Percentiles rank a stretch among this genome's conserved stretches.
Conservation (phyloP, 2,797 vertebrate species). For the Chiloscyllium punctatum region DNA sequence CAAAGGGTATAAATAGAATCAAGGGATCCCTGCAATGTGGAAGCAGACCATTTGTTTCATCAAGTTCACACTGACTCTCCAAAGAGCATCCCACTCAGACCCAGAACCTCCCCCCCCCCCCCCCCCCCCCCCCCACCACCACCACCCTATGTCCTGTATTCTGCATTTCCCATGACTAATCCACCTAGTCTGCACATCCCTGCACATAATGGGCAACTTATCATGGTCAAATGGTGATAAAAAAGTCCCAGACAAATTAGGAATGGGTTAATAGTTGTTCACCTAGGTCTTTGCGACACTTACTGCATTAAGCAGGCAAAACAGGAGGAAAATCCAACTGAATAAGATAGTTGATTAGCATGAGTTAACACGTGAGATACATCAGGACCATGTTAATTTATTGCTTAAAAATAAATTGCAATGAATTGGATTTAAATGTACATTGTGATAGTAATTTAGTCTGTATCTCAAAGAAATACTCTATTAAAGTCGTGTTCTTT, state of each 20-base stretch:
- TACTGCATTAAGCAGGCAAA: background rate
- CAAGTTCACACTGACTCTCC: too few species aligned
- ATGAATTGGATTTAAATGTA: background rate
- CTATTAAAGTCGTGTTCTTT: background rate
- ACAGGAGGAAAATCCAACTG: background rate
- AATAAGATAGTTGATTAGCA: background rate
- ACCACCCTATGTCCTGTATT: too few species aligned
- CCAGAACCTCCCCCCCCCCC: too few species aligned
- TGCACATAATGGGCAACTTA: too few species aligned
- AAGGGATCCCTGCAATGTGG: too few species aligned
- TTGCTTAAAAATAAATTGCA: background rate
- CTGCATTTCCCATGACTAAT: too few species aligned
- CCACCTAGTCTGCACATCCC: too few species aligned
- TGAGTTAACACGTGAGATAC: background rate
- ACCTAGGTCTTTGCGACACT: background rate
- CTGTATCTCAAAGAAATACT: background rate
- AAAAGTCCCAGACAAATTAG: background rate
- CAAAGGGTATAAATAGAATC: background rate
- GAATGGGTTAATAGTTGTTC: background rate
- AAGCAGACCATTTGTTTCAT: too few species aligned
- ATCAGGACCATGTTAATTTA: background rate
- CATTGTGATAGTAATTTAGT: background rate
- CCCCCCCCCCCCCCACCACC: too few species aligned
- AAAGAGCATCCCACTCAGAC: too few species aligned
- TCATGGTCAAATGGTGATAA: too few species aligned